These are phyloP conservation scores for Ceramica pisi DNA, from an alignment of 2,888 invertebrate genomes.

Conservation along the genomic window DNA sequence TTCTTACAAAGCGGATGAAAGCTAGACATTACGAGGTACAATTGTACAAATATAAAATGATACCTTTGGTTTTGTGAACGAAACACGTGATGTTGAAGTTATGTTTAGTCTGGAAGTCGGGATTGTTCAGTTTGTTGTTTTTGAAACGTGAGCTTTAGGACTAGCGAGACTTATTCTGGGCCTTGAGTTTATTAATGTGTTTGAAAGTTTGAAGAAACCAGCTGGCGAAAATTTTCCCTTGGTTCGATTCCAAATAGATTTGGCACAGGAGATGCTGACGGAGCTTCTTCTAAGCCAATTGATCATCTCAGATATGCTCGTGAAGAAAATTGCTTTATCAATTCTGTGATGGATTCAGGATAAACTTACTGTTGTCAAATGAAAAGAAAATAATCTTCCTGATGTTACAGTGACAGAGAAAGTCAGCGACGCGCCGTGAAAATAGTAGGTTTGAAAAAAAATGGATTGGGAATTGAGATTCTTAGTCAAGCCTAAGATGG, in stretches of 20 bases:
- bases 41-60: conserved; percentile 57
- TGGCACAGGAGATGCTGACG: conserved; percentile 17
- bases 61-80: conserved; percentile 55
- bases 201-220: conserved; percentile 8
- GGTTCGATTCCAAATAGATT: conserved; percentile 29
- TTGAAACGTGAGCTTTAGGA: conserved; percentile 16
- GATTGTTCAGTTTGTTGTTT: conserved; percentile 32
- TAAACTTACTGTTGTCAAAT: not conserved
- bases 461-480: not conserved
- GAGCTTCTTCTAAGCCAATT: conserved; percentile 27
- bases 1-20: conserved; percentile 70
- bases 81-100: conserved; percentile 46
- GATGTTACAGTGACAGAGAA: not conserved
- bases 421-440: not conserved
- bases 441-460: not conserved
- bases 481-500: too few species aligned
- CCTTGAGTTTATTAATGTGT: conserved; percentile 2
- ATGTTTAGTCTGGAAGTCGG: conserved; percentile 35
- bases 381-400: not conserved
- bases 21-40: conserved; percentile 54
- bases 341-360: not conserved
- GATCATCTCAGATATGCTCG: not conserved
- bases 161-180: not conserved
- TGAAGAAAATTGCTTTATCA: conserved; percentile 7
- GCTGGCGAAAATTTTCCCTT: not conserved